Conservation (phyloP, 2,797 vertebrate species). For the Oreonectes daqikongensis region DNA sequence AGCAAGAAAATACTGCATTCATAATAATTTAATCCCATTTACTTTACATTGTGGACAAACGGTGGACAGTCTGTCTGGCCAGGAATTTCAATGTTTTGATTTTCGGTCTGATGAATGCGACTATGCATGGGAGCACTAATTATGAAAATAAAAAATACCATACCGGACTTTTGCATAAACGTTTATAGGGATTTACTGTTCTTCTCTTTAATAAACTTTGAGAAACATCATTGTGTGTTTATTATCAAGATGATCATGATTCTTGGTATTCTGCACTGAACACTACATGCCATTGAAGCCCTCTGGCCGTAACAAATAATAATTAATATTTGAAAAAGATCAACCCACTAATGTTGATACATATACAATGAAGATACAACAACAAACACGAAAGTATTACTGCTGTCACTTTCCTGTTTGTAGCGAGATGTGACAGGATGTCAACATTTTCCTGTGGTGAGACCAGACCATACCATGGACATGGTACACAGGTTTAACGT, state of each 20-base stretch:
- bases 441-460: too few species aligned
- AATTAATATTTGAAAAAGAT: too few species aligned
- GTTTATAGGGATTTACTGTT: background rate
- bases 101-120: constrained; percentile 41
- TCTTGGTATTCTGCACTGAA: background rate
- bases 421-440: too few species aligned
- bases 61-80: constrained; percentile 25
- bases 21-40: constrained; percentile 50
- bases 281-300: background rate
- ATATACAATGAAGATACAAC: too few species aligned
- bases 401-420: too few species aligned
- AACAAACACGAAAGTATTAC: too few species aligned
- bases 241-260: background rate
- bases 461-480: background rate
- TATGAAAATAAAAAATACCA: constrained; percentile 6
- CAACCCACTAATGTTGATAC: too few species aligned
- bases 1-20: constrained; percentile 35
- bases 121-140: constrained; percentile 18
- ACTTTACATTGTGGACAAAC: constrained; percentile 42
- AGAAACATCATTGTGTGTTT: background rate
- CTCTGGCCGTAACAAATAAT: background rate
- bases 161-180: background rate
- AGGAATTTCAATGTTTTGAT: constrained; percentile 44
- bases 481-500: background rate
- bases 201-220: background rate